Evolutionary conservation across 2,113 vertebrate genomes (phyloP).

Genomic region (Tapirus terrestris): DNA sequence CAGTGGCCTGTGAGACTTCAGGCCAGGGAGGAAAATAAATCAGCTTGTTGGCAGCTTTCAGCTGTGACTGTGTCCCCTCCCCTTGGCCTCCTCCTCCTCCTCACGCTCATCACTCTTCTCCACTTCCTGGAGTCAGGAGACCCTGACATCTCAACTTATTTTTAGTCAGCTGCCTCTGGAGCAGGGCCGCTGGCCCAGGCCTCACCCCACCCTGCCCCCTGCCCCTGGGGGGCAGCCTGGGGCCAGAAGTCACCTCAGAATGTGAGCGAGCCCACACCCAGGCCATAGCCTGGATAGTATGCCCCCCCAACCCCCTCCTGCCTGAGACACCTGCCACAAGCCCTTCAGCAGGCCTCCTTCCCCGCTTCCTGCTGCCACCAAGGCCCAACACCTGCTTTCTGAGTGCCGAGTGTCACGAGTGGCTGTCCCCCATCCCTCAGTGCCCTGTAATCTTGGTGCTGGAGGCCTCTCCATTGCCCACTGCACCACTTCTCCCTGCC

Average conservation of each 20-base stretch:
- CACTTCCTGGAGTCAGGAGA: constrained; percentile 73
- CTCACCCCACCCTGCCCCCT: neutral
- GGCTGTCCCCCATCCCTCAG: neutral
- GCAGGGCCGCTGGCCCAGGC: neutral
- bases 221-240: neutral
- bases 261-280: neutral
- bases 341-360: neutral
- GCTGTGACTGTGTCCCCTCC: neutral
- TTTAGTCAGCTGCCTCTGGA: constrained; percentile 42
- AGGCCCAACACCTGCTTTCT: neutral
- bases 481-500: neutral
- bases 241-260: neutral
- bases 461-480: too few relatives aligned
- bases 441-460: neutral
- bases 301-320: neutral
- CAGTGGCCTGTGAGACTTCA: neutral
- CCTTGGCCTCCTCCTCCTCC: neutral
- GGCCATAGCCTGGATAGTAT: neutral
- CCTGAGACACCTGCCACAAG: neutral
- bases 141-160: constrained; percentile 67
- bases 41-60: neutral
- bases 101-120: constrained; percentile 21
- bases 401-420: neutral
- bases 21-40: constrained; percentile 18
- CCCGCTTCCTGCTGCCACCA: neutral